Base-by-base conservation (phyloP, 2,888 invertebrate species). In the Dynastes maya region DNA sequence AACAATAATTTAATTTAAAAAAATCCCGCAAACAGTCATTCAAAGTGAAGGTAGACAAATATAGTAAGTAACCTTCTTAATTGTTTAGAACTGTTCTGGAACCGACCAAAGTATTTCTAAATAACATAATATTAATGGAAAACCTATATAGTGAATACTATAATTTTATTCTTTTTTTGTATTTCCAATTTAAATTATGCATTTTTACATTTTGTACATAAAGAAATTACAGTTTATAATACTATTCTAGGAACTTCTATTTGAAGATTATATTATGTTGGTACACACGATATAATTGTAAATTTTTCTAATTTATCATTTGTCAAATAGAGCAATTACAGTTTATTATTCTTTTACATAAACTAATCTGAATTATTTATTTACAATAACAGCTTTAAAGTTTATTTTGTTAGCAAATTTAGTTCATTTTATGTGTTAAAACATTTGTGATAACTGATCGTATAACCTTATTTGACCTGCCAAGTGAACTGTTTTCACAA, bases 391-490 rank as follows among this genome's bases (percentile, higher is more conserved):
- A 71, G n/a, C 40, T 72, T 71, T 45, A 51, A 40, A 22, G 32
- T 77, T 71, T 68, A 77, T 45, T 77, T 51, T 40, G 4, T 67
- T 58, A 29, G 49, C 51, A 5, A 29, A 63, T 71, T 51, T 61
- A 22, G 13, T 64, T 77, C 16, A 70, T 63, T 70, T 77, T 63
- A 71, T 53, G 49, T 72, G 72, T 58, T 13, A 55, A 63, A 29
- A 51, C 40, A 64, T 67, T 76, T 63, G 65, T 65, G 72, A 67
- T 45, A 67, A 80, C 83, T 80, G 78, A 80, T 84, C 84, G 82
- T 85, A 85, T 87, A 87, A 87, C 87, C 87, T 87, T 86, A 86
- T 84, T 86, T 86, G 87, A 87, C 85, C 87, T 86, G 86, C 86
- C 86, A 86, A 84, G 82, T 83, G 80, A 82, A 86, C 85, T 84